Conservation (phyloP, 2,888 invertebrate genomes). For the Bugula neritina region DNA sequence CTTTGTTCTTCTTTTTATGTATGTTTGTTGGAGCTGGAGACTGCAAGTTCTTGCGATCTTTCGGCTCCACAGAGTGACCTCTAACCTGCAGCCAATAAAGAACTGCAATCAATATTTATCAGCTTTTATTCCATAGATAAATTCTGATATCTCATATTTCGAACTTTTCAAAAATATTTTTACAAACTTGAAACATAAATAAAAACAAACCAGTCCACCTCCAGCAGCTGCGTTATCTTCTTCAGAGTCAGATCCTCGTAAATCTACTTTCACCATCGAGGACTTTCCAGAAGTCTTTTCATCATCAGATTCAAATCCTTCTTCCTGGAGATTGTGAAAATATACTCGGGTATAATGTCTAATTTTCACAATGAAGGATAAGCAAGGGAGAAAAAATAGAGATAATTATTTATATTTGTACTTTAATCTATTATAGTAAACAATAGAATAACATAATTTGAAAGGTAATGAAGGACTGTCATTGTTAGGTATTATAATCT, state of each 20-base stretch:
- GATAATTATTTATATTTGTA: no score
- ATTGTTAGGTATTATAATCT: no score
- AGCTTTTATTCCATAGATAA: no score
- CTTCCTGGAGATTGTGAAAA: slow-evolving; percentile 3
- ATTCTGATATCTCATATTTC: no score
- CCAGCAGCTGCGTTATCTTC: slow-evolving; percentile 22
- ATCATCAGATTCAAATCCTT: slow-evolving; percentile 26
- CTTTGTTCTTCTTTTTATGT: slow-evolving; percentile 24
- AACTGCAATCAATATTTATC: background rate
- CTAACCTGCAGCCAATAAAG: background rate
- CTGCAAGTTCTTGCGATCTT: background rate
- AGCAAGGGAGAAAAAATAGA: no score
- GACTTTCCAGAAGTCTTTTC: slow-evolving; percentile 2
- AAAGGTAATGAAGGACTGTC: no score
- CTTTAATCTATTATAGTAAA: no score
- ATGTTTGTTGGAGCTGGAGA: background rate
- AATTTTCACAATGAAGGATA: no score
- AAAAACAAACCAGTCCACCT: slow-evolving; percentile 2
- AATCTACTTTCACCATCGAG: slow-evolving; percentile 8
- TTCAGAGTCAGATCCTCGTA: slow-evolving; percentile 13
- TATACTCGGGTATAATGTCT: no score
- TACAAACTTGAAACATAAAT: no score
- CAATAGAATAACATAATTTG: no score
- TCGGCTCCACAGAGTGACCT: background rate
- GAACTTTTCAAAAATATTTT: no score